Evolutionary conservation across 2,113 vertebrate genomes (phyloP), one percentile per base, ranked within the genome.

Genomic region (Chaetodon trifascialis): DNA sequence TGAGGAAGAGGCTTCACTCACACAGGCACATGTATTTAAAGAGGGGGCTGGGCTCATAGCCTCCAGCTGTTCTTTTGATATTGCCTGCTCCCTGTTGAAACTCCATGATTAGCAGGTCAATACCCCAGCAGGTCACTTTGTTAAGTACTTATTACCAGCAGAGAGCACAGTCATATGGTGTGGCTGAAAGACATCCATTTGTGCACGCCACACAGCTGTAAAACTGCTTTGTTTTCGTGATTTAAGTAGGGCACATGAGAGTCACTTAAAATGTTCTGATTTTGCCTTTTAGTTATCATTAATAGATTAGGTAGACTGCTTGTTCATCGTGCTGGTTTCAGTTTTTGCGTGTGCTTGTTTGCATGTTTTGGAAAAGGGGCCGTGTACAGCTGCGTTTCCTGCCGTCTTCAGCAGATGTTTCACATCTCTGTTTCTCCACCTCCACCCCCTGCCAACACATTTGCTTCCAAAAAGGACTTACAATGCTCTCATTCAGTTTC

Each of bases 91-190:
- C 66, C 79, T 66, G 75, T 76, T 88, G 82, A 90, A 91, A 58
- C 80, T 55, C 65, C 44, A 42, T 83, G 90, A 92, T 93, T 92
- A 92, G 90, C 92, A 92, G 90, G 83, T 91, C 91, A 92, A 90
- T 92, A 70, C 75, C 89, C 70, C 90, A 89, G 91, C 89, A 81
- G 83, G 92, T 85, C 86, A 84, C 89, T 90, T 80, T 83, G 86
- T 88, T 86, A 83, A 82, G 91, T 75, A 84, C 86, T 86, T 89
- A 76, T 77, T 80, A 79, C 83, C 88, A 85, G 81, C 86, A 69
- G 86, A 84, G 84, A 84, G 85, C 78, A 36, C 74, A 74, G 70
- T 64, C 77, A 75, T 49, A 75, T 21, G 0, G 70, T 38, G 76
- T 21, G 59, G 67, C 70, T 64, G 68, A 81, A 70, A 85, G 59